phyloP scores from a whole-genome alignment of 2,113 vertebrate species.

The Fregetta grallaria region DNA sequence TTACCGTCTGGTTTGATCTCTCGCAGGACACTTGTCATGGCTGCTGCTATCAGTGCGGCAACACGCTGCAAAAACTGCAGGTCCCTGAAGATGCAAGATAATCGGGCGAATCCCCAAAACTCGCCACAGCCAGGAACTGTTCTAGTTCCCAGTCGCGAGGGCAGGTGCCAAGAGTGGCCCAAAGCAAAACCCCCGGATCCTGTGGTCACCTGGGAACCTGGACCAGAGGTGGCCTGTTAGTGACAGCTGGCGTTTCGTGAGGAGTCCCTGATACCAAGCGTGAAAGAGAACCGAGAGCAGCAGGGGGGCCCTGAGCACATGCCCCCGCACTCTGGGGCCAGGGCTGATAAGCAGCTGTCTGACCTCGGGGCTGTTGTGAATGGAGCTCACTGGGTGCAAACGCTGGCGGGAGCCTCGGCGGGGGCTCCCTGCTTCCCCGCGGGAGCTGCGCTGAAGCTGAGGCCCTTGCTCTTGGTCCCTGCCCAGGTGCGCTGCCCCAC shows the following conservation, averaged over 20 bases:
- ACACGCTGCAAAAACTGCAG: not conserved
- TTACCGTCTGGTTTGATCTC: not conserved
- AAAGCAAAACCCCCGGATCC: not conserved
- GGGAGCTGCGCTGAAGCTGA: not conserved
- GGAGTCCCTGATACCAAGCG: not conserved
- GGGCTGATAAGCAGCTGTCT: constrained; percentile 34
- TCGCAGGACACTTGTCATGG: not conserved
- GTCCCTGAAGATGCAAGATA: not conserved
- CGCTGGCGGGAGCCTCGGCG: not conserved
- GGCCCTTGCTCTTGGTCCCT: not conserved
- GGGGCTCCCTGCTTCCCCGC: not conserved
- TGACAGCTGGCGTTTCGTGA: not conserved
- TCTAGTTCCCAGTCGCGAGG: rapidly evolving
- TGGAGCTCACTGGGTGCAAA: not conserved
- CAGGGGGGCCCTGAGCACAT: not conserved
- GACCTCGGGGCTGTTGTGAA: not conserved
- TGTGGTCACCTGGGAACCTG: not conserved
- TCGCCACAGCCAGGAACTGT: not conserved
- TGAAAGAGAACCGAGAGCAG: not conserved
- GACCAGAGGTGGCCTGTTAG: not conserved
- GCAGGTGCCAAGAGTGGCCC: not conserved
- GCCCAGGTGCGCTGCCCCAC: not conserved
- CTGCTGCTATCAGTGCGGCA: not conserved
- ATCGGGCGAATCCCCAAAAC: not conserved
- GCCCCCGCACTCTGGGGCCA: not conserved